These are phyloP conservation scores for Tenthredo mesomela DNA, from an alignment of 2,888 invertebrate genomes.

Conservation along the genomic window DNA sequence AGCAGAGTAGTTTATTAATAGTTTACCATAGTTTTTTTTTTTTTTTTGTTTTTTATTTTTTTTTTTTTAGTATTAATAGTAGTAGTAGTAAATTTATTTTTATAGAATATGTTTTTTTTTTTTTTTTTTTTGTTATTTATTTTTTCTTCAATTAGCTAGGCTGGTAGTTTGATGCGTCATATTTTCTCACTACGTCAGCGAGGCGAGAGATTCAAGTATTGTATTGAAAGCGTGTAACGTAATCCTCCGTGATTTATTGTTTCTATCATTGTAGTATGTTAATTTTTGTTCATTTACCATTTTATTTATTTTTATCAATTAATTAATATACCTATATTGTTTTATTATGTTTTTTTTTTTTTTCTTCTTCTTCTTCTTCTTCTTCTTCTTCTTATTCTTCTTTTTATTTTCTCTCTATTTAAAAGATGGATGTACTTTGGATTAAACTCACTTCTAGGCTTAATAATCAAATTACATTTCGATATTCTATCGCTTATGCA, in stretches of 20 bases:
- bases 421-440: conserved; percentile 53
- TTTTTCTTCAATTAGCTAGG: conserved; percentile 63
- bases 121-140: not conserved
- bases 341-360: not conserved
- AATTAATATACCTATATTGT: not conserved
- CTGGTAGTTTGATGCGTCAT: conserved; percentile 65
- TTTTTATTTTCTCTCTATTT: conserved; percentile 1
- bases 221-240: conserved; percentile 69
- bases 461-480: conserved; percentile 54
- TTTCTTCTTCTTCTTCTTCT: too few species aligned
- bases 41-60: conserved; percentile 45
- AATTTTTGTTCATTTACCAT: conserved; percentile 34
- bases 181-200: conserved; percentile 67
- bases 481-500: conserved; percentile 37
- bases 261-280: conserved; percentile 53
- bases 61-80: conserved; percentile 57
- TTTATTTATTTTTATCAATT: conserved; percentile 11
- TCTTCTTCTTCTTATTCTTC: not conserved
- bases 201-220: conserved; percentile 70
- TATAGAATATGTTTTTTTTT: conserved; percentile 56
- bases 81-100: conserved; percentile 64
- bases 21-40: conserved; percentile 59
- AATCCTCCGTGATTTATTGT: conserved; percentile 61
- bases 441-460: conserved; percentile 55
- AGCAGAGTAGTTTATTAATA: conserved; percentile 64